These are phyloP conservation scores for Semotilus atromaculatus DNA, from an alignment of 2,797 vertebrate genomes.

Conservation along the genomic window DNA sequence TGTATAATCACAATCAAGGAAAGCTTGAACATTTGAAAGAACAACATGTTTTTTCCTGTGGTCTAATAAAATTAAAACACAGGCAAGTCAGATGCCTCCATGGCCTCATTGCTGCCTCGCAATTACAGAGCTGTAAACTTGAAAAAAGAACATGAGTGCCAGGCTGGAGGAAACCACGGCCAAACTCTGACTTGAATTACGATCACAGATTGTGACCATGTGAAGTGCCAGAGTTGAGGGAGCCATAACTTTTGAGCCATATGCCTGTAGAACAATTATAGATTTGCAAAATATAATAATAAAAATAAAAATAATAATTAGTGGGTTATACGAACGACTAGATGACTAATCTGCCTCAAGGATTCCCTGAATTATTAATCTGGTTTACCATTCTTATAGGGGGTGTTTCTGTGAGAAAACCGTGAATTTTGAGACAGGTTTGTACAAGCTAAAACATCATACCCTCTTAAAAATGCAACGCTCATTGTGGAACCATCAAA, in stretches of 20 bases:
- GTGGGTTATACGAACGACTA: neutral
- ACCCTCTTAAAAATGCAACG: neutral
- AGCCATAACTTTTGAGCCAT: constrained; percentile 59
- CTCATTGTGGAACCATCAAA: neutral
- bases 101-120: constrained; percentile 75
- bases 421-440: neutral
- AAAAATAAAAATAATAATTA: neutral
- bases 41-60: constrained; percentile 87
- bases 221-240: constrained; percentile 75
- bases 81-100: constrained; percentile 74
- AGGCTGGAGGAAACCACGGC: constrained; percentile 32
- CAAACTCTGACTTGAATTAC: constrained; percentile 79
- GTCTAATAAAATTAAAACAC: constrained; percentile 86
- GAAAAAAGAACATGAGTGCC: constrained; percentile 68
- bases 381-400: neutral
- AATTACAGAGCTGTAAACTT: constrained; percentile 84
- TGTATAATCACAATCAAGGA: constrained; percentile 79
- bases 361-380: neutral
- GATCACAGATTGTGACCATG: constrained; percentile 88
- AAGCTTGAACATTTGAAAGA: constrained; percentile 84
- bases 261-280: constrained; percentile 26
- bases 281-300: neutral
- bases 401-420: neutral
- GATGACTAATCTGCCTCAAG: neutral
- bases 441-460: neutral